Evolutionary conservation across 1,140 invertebrate genomes (phyloP).

Genomic region (Subanguina moxae): DNA sequence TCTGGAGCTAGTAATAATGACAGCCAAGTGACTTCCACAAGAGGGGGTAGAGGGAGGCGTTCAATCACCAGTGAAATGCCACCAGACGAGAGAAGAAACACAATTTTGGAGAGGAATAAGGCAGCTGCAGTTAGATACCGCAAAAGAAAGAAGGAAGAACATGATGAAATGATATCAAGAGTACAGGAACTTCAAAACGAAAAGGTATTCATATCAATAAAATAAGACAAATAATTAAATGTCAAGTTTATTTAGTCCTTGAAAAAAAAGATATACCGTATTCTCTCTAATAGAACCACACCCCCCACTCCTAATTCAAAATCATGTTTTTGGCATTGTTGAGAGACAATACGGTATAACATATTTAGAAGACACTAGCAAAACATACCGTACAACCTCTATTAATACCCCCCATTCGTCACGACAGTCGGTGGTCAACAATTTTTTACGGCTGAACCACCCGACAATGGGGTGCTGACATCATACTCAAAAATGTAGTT

Average conservation of each 20-base stretch:
- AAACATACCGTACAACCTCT: no score
- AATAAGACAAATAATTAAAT: not conserved
- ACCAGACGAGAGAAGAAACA: conserved; percentile 41
- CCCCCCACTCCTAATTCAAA: no score
- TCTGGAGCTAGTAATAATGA: conserved; percentile 17
- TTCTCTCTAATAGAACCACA: no score
- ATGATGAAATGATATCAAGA: conserved; percentile 44
- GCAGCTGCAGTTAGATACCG: conserved; percentile 49
- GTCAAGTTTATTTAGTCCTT: no score
- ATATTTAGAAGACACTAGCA: no score
- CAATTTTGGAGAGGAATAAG: conserved; percentile 47
- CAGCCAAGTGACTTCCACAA: conserved; percentile 34
- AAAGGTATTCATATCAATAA: conserved; percentile 27
- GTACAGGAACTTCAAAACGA: conserved; percentile 43
- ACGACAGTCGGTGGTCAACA: no score
- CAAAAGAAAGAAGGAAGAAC: conserved; percentile 48
- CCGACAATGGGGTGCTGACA: no score
- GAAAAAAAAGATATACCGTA: no score
- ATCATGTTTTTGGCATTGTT: no score
- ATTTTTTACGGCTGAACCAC: no score
- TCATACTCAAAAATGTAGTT: no score
- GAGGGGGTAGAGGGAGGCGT: conserved; percentile 40
- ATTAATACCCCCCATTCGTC: no score
- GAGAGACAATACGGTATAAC: not conserved
- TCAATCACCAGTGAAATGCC: conserved; percentile 44